Evolutionary conservation across 2,888 invertebrate genomes (phyloP).

Genomic region (Scelioninae gen. 1): DNA sequence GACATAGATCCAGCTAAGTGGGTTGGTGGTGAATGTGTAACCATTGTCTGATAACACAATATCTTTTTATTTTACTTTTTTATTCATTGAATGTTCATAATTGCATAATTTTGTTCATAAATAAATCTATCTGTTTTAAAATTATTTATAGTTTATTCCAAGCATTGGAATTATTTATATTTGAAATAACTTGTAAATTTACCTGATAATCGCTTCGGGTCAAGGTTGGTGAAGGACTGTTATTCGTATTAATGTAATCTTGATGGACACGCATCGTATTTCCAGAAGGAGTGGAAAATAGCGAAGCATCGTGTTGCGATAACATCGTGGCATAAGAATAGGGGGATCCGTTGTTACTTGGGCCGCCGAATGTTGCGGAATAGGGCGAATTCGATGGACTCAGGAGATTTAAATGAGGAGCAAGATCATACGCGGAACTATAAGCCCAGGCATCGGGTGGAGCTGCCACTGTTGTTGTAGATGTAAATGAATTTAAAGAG

Average conservation of each 20-base stretch:
- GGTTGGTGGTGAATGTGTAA: conserved; percentile 81
- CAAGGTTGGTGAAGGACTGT: conserved; percentile 87
- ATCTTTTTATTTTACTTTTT: conserved; percentile 17
- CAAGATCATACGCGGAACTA: conserved; percentile 91
- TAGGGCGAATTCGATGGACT: conserved; percentile 89
- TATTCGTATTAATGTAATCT: conserved; percentile 87
- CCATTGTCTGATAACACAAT: conserved; percentile 79
- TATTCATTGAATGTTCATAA: not conserved
- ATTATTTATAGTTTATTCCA: too few relatives aligned
- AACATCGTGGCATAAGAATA: conserved; percentile 83
- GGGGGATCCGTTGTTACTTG: conserved; percentile 81
- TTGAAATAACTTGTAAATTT: not conserved
- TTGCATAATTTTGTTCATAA: not conserved
- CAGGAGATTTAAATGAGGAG: conserved; percentile 90
- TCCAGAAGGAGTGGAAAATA: conserved; percentile 86
- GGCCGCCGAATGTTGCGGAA: conserved; percentile 86
- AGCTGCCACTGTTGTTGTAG: conserved; percentile 85
- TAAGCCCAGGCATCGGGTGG: conserved; percentile 93
- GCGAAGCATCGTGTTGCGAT: conserved; percentile 90
- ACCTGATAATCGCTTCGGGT: conserved; percentile 79
- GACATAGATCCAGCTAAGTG: conserved; percentile 79
- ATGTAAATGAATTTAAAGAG: conserved; percentile 87
- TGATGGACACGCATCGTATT: conserved; percentile 87
- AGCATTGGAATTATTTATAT: not conserved
- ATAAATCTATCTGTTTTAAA: not conserved